Evolutionary conservation across 2,797 vertebrate species (phyloP).

Genomic region (Sciaenops ocellatus): DNA sequence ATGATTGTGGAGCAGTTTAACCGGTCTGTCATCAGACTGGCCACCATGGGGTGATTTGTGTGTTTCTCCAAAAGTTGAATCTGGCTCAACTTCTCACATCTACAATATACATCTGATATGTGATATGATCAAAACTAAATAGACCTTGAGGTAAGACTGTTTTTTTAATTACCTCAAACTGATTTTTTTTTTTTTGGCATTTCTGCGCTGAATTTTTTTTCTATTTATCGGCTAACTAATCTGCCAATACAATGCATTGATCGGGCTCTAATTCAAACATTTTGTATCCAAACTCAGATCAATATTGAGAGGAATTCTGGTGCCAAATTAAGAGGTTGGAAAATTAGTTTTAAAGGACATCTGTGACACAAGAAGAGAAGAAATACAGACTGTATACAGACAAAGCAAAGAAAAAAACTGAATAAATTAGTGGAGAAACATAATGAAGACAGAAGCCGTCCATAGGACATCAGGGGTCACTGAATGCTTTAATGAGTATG

Average conservation of each 20-base stretch:
- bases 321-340: slow-evolving; percentile 8
- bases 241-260: no score
- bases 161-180: not conserved
- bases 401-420: no score
- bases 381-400: no score
- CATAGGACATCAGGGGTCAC: not conserved
- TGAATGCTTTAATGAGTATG: no score
- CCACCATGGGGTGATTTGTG: no score
- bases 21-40: no score
- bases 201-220: not conserved
- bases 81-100: no score
- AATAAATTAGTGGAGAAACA: slow-evolving; percentile 4
- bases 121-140: not conserved
- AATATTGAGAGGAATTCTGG: not conserved
- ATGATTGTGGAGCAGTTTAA: no score
- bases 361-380: not conserved
- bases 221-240: not conserved
- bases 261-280: not conserved
- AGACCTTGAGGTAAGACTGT: not conserved
- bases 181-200: not conserved
- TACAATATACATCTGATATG: not conserved
- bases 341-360: slow-evolving; percentile 24
- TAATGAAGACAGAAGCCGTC: not conserved
- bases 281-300: slow-evolving; percentile 7
- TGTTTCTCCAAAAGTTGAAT: no score